Evolutionary conservation across 2,888 invertebrate genomes (phyloP), one percentile per base, ranked within the genome.

Genomic region (Dasysyrphus tricinctus): DNA sequence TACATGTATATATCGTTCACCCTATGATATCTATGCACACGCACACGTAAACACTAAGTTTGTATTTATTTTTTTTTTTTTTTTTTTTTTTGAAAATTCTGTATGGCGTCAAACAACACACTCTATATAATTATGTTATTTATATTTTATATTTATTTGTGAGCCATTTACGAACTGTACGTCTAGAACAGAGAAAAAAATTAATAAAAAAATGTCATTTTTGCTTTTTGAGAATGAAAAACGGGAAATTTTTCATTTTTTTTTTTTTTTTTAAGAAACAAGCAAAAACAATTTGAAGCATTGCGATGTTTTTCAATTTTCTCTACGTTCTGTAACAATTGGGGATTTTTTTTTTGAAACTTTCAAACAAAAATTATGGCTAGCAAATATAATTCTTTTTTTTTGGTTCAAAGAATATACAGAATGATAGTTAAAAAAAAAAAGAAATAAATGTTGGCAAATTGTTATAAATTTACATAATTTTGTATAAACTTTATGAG

Each of bases 101-200:
- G 69, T 69, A 79, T 81, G 86, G 78, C 82, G 78, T 82, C 75
- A 75, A 77, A 80, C 80, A 67, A 67, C 47, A 67, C 69, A 69
- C 69, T 39, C 69, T 86, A 44, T 81, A 72, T 80, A 24, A n/a
- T n/a, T n/a, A n/a, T n/a, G n/a, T n/a, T n/a, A n/a, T n/a, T 54
- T 54, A 32, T n/a, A 54, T 73, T 44, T 80, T 85, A 81, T 78
- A 75, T 82, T 79, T 86, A 78, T 82, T 79, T 86, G 82, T 82
- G 82, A 86, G 82, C 86, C 86, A 82, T 86, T 86, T 82, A 86
- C 86, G 86, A 82, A 82, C 75, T 74, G 82, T 75, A 86, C 82
- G 86, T 86, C 86, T 86, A 86, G 79, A 86, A 86, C 86, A 86
- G 82, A 86, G 86, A 86, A 86, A 86, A 73, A 82, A 86, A 86